Evolutionary conservation across 1,140 invertebrate genomes (phyloP), one percentile per base, ranked within the genome.

Genomic region (Pseudachorutes palmiensis): DNA sequence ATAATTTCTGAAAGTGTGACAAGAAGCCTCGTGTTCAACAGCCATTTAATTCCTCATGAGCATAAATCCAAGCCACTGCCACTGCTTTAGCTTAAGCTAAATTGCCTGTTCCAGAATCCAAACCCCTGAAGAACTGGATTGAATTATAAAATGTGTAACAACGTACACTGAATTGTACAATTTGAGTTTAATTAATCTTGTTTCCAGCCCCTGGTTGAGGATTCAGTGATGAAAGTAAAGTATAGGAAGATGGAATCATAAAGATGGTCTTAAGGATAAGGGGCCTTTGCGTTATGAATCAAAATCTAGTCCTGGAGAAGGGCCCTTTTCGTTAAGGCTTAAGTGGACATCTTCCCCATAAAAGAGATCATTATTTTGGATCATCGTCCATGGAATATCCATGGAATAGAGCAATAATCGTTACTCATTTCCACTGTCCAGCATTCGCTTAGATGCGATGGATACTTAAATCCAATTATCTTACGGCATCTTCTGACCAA

Each of bases 121-220:
- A n/a, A n/a, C n/a, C n/a, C n/a, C n/a, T n/a, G n/a, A n/a, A n/a
- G n/a, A n/a, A 14, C 51, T 16, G 51, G 51, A 55, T 55, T 55
- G 51, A 55, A 55, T 55, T 55, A 55, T 55, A 55, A 55, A 55
- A 45, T 19, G 24, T 14, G 51, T 55, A 55, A 55, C 24, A 16
- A 16, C 12, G 24, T 9, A 14, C 9, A 55, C 24, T 55, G 51
- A 9, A 24, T 55, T 55, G n/a, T n/a, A n/a, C n/a, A n/a, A n/a
- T n/a, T n/a, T n/a, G 12, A 22, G 51, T 24, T 55, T 55, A 55
- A 55, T 55, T 55, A 55, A 55, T 55, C 51, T 55, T 55, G 12
- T 55, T 55, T 3, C 5, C 9, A 24, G 51, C 5, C 5, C 14
- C 24, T 55, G 9, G 51, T 9, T 55, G 24, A 55, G 5, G 51